phyloP scores from a whole-genome alignment of 2,888 invertebrate genomes.

The Oligia latruncula region DNA sequence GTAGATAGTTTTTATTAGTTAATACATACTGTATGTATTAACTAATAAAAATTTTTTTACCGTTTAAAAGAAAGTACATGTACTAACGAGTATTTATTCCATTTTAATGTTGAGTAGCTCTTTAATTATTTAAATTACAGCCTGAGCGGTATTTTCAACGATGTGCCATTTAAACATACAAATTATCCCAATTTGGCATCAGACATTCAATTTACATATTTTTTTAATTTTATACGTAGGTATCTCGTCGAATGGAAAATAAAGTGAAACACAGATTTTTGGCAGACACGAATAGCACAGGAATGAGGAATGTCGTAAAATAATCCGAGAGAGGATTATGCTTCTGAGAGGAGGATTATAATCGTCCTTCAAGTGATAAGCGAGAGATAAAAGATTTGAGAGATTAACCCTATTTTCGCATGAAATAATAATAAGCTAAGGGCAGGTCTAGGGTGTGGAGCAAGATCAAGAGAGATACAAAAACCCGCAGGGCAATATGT shows the following conservation, averaged over 20 bases:
- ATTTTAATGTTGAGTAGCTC: constrained; percentile 34
- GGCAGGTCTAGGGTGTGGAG: too few species aligned
- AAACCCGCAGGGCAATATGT: too few species aligned
- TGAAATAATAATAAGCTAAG: too few species aligned
- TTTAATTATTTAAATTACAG: constrained; percentile 50
- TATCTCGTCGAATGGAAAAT: not conserved
- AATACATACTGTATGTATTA: too few species aligned
- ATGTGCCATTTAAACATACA: constrained; percentile 47
- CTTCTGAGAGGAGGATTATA: not conserved
- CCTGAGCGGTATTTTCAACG: constrained; percentile 23
- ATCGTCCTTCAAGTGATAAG: too few species aligned
- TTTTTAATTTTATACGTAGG: not conserved
- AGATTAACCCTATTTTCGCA: too few species aligned
- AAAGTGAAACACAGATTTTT: constrained; percentile 8
- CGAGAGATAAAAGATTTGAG: too few species aligned
- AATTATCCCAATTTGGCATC: constrained; percentile 48
- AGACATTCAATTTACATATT: constrained; percentile 54
- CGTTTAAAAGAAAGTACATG: constrained; percentile 33
- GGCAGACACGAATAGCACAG: not conserved
- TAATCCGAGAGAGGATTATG: not conserved
- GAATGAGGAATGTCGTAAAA: not conserved
- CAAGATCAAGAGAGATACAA: too few species aligned
- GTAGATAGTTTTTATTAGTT: too few species aligned
- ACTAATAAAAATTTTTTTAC: constrained; percentile 6
- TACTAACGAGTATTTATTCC: constrained; percentile 31